Conservation (phyloP, 2,113 vertebrate species). For the Ceyx margarethae region DNA sequence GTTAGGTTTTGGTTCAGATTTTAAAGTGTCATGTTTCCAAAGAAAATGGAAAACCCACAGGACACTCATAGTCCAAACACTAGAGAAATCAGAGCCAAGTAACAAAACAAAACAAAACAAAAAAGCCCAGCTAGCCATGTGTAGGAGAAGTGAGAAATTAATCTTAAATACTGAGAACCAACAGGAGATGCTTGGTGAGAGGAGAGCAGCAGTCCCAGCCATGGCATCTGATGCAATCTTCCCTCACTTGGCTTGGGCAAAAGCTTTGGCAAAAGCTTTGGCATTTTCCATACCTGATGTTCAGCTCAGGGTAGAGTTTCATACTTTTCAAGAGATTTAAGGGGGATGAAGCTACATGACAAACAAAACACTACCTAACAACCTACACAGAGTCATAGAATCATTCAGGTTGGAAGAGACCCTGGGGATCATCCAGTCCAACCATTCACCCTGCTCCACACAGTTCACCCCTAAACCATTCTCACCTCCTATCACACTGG, state of each 20-base stretch:
- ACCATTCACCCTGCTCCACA: too few species aligned
- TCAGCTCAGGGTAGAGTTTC: background rate
- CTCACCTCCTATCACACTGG: background rate
- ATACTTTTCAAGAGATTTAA: background rate
- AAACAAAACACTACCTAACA: background rate
- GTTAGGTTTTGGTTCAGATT: conserved; percentile 74
- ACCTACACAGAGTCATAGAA: too few species aligned
- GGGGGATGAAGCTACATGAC: background rate
- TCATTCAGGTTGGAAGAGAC: too few species aligned
- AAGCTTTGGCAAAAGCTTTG: background rate
- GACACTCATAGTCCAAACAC: conserved; percentile 74
- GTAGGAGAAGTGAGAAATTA: conserved; percentile 57
- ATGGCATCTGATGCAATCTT: background rate
- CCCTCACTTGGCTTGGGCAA: background rate
- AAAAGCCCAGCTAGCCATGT: conserved; percentile 76
- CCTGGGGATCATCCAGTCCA: too few species aligned
- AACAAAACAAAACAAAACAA: conserved; percentile 76
- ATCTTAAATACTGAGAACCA: conserved; percentile 56
- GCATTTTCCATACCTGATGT: background rate
- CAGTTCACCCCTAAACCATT: background rate
- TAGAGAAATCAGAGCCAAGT: conserved; percentile 83
- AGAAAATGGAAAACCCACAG: conserved; percentile 76
- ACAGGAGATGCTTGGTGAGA: conserved; percentile 25
- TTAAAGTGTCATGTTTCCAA: conserved; percentile 75
- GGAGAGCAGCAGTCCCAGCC: background rate